Percentiles rank a stretch among this genome's conserved stretches.
phyloP scores from a whole-genome alignment of 2,113 vertebrate species.

The Orientallactaga bullata region DNA sequence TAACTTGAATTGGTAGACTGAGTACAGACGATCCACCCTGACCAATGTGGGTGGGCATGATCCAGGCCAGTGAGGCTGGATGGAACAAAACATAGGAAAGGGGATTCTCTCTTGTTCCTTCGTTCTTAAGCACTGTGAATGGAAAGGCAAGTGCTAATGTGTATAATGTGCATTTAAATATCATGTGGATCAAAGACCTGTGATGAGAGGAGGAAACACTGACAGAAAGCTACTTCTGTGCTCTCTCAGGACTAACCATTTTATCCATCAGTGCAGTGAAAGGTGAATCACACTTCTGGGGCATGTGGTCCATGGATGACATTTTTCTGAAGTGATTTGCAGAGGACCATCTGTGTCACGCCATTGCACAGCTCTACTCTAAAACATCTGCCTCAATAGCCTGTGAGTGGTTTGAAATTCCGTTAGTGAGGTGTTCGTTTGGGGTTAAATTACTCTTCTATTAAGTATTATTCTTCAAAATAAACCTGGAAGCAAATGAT shows the following conservation, averaged over 20 bases:
- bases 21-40: background rate
- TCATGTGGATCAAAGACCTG: background rate
- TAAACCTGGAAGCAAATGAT: background rate
- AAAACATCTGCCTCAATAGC: background rate
- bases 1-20: background rate
- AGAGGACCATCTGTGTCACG: background rate
- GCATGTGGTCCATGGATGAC: background rate
- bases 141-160: constrained; percentile 2
- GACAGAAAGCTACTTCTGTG: background rate
- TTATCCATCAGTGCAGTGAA: background rate
- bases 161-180: background rate
- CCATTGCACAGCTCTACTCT: background rate
- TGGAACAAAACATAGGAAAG: background rate
- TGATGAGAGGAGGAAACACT: background rate
- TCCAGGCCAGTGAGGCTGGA: background rate
- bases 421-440: background rate
- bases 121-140: background rate
- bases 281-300: background rate
- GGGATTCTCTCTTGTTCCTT: background rate
- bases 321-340: background rate
- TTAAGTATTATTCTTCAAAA: constrained; percentile 38
- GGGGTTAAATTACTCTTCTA: constrained; percentile 16
- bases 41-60: background rate
- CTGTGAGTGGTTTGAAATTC: background rate
- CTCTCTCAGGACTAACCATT: background rate